Conservation (phyloP, 1,140 invertebrate species). For the Drosophila takahashii region DNA sequence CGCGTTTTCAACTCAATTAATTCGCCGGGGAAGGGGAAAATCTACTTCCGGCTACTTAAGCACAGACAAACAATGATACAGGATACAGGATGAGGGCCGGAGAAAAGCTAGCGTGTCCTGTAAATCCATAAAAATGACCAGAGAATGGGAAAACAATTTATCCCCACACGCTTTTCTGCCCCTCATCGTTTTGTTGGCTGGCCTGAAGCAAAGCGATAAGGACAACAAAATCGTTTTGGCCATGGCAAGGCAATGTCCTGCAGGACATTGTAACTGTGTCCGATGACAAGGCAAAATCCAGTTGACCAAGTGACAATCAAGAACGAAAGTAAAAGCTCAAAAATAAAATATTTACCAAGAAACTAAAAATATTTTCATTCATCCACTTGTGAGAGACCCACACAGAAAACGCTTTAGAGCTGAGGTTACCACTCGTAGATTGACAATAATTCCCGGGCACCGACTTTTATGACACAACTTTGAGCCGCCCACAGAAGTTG, state of each 20-base stretch:
- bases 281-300: conserved; percentile 22
- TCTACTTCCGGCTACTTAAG: conserved; percentile 75
- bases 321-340: conserved; percentile 8
- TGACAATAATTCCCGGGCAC: not conserved
- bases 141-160: conserved; percentile 62
- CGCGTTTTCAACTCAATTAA: conserved; percentile 78
- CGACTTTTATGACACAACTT: conserved; percentile 15
- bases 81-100: not conserved
- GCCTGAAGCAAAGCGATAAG: conserved; percentile 36
- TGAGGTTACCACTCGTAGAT: conserved; percentile 8
- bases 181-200: not conserved
- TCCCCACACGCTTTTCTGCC: conserved; percentile 23
- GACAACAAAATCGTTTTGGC: conserved; percentile 22
- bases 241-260: conserved; percentile 27
- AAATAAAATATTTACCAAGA: conserved; percentile 24
- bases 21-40: conserved; percentile 38
- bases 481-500: conserved; percentile 21
- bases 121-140: conserved; percentile 77
- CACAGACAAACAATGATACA: conserved; percentile 54
- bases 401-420: conserved; percentile 7
- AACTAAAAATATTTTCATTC: conserved; percentile 19
- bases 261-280: conserved; percentile 18
- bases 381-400: conserved; percentile 13
- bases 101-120: conserved; percentile 42
- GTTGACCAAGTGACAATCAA: conserved; percentile 33